A percentile compares a stretch with the other conserved stretches of the same genome.
phyloP scores from a whole-genome alignment of 2,888 invertebrate species.

The Gortyna flavago region DNA sequence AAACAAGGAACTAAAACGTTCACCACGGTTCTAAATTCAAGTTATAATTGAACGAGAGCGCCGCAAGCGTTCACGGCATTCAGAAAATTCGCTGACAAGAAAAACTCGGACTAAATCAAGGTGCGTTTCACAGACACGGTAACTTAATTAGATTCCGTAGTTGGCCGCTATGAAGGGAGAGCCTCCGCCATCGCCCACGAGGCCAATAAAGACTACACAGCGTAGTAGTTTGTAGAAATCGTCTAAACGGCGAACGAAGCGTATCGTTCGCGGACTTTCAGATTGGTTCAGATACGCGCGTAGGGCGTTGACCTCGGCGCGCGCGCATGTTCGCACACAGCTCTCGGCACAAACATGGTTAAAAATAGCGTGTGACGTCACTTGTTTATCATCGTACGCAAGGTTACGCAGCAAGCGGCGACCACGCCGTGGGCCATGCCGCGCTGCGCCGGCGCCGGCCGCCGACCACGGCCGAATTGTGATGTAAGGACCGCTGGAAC shows the following conservation, averaged over 20 bases:
- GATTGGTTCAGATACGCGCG: slow-evolving; percentile 78
- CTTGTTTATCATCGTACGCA: slow-evolving; percentile 89
- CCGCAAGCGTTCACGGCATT: slow-evolving; percentile 51
- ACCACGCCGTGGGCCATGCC: slow-evolving; percentile 75
- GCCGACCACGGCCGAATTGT: slow-evolving; percentile 33
- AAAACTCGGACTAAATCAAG: slow-evolving; percentile 63
- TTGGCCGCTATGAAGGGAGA: slow-evolving; percentile 61
- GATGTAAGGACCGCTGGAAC: slow-evolving; percentile 46
- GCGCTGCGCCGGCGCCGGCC: slow-evolving; percentile 42
- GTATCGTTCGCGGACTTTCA: slow-evolving; percentile 77
- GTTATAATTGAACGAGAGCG: slow-evolving; percentile 55
- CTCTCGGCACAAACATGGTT: slow-evolving; percentile 81
- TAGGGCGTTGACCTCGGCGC: slow-evolving; percentile 83
- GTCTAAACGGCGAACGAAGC: slow-evolving; percentile 68
- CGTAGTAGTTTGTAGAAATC: slow-evolving; percentile 68
- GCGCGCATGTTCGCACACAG: slow-evolving; percentile 77
- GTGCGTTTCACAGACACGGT: slow-evolving; percentile 64
- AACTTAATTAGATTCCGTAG: slow-evolving; percentile 67
- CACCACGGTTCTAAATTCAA: slow-evolving; percentile 55
- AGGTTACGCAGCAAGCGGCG: slow-evolving; percentile 82
- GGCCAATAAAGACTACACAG: slow-evolving; percentile 63
- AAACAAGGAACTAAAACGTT: slow-evolving; percentile 46
- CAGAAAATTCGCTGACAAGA: slow-evolving; percentile 65
- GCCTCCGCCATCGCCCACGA: slow-evolving; percentile 58
- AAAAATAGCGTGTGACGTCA: slow-evolving; percentile 87